Base-by-base conservation (phyloP, 2,113 vertebrate species). In the Microcebus tavaratra region DNA sequence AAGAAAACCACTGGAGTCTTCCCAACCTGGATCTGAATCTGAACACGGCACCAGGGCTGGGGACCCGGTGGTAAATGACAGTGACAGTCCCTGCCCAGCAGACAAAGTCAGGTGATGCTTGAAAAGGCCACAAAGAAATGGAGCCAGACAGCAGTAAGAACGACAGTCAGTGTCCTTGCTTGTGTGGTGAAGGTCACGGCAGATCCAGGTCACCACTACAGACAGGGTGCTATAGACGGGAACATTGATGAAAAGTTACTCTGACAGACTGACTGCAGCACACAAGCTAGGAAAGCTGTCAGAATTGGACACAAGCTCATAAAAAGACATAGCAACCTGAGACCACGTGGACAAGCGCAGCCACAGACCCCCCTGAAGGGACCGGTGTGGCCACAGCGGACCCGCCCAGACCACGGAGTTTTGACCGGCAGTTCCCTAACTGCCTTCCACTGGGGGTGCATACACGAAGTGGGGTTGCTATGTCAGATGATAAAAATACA, bases 401-500 rank as follows among this genome's bases (percentile, higher is more conserved):
- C 81, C 53, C 4, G 7, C 12, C 3, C 0, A 6, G 34, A 23
- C 31, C 17, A 1, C 0, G 42, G 14, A n/a, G n/a, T 3, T 61
- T 20, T 3, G 55, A 8, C 50, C 36, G 45, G 55, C 67, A 45
- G 1, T 15, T 75, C 68, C n/a, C 36, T 4, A 36, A 2, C 23
- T 4, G 27, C 20, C 27, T 48, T 25, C 68, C 39, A 39, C 59
- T 10, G 25, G 67, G 13, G 63, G 39, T 3, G 0, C 18, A 20
- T 0, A 4, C 48, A 36, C 1, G 0, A 21, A 14, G 42, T 1
- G 14, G 15, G 20, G n/a, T 6, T 14, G 25, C 36, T 45, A 31
- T 61, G 36, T 17, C 73, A 63, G 39, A 63, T 2, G 39, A 29
- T 27, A 65, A 75, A 8, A 59, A 27, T 23, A 3, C 4, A 45